Evolutionary conservation across 1,140 invertebrate species (phyloP), one percentile per base, ranked within the genome.

Genomic region (Drosophila melanogaster): DNA sequence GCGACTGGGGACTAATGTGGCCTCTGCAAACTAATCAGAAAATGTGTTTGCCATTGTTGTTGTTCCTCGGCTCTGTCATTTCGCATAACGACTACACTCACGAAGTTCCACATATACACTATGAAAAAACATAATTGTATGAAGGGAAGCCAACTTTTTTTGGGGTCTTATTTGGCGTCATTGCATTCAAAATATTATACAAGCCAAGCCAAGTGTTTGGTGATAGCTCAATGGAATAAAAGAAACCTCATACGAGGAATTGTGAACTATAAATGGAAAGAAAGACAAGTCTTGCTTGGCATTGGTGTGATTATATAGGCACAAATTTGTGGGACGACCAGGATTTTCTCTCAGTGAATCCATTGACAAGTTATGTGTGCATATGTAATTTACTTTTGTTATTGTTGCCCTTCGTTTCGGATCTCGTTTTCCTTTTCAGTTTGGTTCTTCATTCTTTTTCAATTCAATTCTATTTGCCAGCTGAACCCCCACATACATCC

Each of bases 331-430:
- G 6, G 7, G 6, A 8, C 7, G 26, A 30, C 26, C 26, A 10
- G 30, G 7, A 24, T 35, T 66, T 66, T 66, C 8, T 64, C n/a
- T 51, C 37, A 24, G 17, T 67, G 59, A 7, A 53, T 14, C 30
- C 38, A 60, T 35, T 41, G 41, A 58, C 41, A 64, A 59, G 70
- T 75, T 78, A 81, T 81, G 84, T 87, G 75, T 87, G 83, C 83
- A 86, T 89, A 86, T 89, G 84, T 86, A 87, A 87, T 86, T 86
- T 83, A 71, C 58, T 70, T 72, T 78, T 81, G 81, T 81, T 86
- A 86, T 86, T 87, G 69, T 70, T 86, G 75, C 59, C 75, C 51
- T 64, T 65, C 66, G 51, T 33, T 76, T 59, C 15, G 80, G 53
- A 62, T 64, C 60, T 65, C 57, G 70, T 77, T 77, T 81, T 67